These are phyloP conservation scores for Typhlomys cinereus DNA, from an alignment of 2,113 vertebrate genomes.

Conservation along the genomic window DNA sequence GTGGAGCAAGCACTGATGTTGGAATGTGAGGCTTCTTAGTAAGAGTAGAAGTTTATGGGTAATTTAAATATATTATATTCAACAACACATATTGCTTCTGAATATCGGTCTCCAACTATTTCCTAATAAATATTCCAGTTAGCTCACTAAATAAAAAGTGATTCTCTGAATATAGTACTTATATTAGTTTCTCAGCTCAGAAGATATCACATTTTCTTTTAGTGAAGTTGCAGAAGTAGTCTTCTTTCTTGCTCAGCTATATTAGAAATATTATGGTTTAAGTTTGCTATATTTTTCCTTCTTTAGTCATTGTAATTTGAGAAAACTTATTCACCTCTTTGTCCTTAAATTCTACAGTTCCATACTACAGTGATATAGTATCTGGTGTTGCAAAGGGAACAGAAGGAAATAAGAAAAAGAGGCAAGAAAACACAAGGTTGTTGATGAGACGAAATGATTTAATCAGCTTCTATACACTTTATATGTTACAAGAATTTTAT, in stretches of 20 bases:
- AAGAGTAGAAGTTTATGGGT: neutral
- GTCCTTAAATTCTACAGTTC: neutral
- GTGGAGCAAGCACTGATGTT: neutral
- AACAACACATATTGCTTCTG: neutral
- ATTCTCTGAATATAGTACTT: neutral
- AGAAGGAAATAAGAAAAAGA: too few relatives aligned
- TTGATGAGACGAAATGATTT: too few relatives aligned
- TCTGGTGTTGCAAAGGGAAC: neutral
- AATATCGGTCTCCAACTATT: neutral
- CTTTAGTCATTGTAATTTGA: neutral
- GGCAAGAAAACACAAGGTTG: too few relatives aligned
- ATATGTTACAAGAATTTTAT: neutral
- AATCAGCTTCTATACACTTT: neutral
- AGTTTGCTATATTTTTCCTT: neutral
- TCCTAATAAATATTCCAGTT: neutral
- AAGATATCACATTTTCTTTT: neutral
- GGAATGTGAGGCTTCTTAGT: neutral
- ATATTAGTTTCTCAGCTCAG: neutral
- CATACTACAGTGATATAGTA: neutral
- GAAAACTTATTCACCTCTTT: neutral
- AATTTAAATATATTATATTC: constrained; percentile 8
- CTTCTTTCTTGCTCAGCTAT: neutral
- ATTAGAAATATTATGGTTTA: neutral
- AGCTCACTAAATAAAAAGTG: neutral
- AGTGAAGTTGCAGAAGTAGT: neutral